Evolutionary conservation across 2,888 invertebrate genomes (phyloP).

Genomic region (Pristionchus entomophagus): DNA sequence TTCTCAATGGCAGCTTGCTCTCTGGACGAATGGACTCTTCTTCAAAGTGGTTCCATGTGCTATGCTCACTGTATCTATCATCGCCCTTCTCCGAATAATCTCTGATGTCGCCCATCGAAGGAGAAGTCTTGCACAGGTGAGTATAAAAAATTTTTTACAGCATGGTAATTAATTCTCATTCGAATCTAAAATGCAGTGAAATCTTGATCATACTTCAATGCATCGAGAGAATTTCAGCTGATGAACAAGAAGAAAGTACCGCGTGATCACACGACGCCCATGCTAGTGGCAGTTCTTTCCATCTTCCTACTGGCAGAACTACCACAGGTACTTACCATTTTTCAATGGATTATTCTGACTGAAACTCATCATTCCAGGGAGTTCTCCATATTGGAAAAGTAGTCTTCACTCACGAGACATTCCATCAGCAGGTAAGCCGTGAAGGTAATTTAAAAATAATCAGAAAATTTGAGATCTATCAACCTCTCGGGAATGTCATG

Average conservation of each 20-base stretch:
- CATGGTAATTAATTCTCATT: background rate
- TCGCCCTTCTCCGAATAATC: slow-evolving; percentile 72
- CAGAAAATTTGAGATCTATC: slow-evolving; percentile 59
- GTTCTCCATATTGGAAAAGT: slow-evolving; percentile 72
- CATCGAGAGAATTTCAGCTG: slow-evolving; percentile 53
- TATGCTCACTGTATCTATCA: slow-evolving; percentile 73
- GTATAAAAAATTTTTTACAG: too few relatives aligned
- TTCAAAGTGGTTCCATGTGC: slow-evolving; percentile 75
- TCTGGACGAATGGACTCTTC: slow-evolving; percentile 74
- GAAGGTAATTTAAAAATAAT: background rate
- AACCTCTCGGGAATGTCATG: slow-evolving; percentile 70
- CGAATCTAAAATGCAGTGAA: background rate
- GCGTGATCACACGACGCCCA: slow-evolving; percentile 75
- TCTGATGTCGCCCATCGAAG: slow-evolving; percentile 71
- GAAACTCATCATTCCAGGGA: slow-evolving; percentile 49
- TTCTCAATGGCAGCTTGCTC: slow-evolving; percentile 71
- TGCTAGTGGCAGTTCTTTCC: slow-evolving; percentile 74
- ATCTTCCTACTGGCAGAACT: slow-evolving; percentile 74
- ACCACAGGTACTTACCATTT: slow-evolving; percentile 72
- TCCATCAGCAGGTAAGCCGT: slow-evolving; percentile 60
- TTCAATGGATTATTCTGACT: background rate
- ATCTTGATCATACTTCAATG: background rate
- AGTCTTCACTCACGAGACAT: slow-evolving; percentile 72
- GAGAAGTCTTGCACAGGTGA: slow-evolving; percentile 67
- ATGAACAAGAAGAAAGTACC: slow-evolving; percentile 75